Base-by-base conservation (phyloP, 2,888 invertebrate genomes). In the Papilio gigon region DNA sequence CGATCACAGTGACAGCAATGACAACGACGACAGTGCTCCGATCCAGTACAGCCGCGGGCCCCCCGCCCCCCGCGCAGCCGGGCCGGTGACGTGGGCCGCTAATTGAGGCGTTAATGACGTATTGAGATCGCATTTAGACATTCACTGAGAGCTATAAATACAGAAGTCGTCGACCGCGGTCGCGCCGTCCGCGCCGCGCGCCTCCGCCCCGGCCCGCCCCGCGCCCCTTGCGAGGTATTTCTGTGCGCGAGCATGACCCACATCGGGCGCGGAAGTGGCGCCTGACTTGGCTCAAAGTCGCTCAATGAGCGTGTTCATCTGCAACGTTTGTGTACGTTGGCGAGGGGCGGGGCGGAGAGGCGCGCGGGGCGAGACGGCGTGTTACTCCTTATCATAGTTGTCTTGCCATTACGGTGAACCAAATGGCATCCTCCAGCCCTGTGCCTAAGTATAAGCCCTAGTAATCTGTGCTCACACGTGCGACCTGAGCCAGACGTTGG, bases 201-300 rank as follows among this genome's bases (percentile, higher is more conserved):
- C 1, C 27, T 27, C 0, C 27, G 22, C 47, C 11, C 11, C 47
- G 22, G 20, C 2, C 47, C 0, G 27, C n/a, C 11, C 30, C 3
- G n/a, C 53, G 27, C 53, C 30, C 53, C 27, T 8, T 30, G 53
- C 53, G 53, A 27, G 30, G 53, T 56, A 56, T 30, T 56, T 56
- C 53, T 27, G 53, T 30, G 53, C 53, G 53, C 47, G 65, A 59
- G 53, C 53, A 30, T 59, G 65, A 59, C 65, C 65, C 47, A 66
- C 59, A 66, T 66, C 59, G 22, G 22, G 44, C 47, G 17, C 59
- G 65, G 65, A 66, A 66, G 65, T 59, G 47, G 20, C 59, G 33
- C 33, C 47, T 25, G 17, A 59, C 44, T 47, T 33, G 42, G 3
- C 40, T 35, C 56, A 20, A 6, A 44, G 20, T 47, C 37, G n/a